Evolutionary conservation across 2,888 invertebrate species (phyloP), one percentile per base, ranked within the genome.

Genomic region (Phyllotreta striolata): DNA sequence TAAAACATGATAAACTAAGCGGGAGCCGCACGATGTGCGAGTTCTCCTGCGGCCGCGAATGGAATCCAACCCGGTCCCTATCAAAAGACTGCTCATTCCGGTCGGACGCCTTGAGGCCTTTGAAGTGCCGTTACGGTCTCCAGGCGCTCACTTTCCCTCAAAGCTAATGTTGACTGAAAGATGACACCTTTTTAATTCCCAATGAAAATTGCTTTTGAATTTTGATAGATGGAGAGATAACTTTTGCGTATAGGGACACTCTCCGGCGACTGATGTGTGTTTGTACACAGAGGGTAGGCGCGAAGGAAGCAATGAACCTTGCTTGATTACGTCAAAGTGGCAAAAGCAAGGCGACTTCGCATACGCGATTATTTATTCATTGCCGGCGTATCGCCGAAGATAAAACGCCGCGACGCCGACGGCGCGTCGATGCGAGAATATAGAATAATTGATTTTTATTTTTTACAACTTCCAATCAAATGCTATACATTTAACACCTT

Each of bases 131-230:
- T 58, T 43, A 76, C 69, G 73, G 75, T 65, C 65, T 65, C 65
- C 57, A 57, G 62, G 65, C 65, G 61, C 62, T 49, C 77, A 76
- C 74, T 72, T 73, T 58, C 66, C 62, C 66, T 77, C 77, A 78
- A 78, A 77, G 77, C 77, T 74, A 73, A 74, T 74, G 75, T 74
- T 74, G 77, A 73, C 77, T 76, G 78, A 78, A 78, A 79, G 78
- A 78, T 79, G 79, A 80, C 79, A 80, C 80, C 78, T 79, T 76
- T 79, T 78, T 79, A 79, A 80, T 79, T 80, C 78, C 78, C 79
- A 77, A 76, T 77, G 80, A 79, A 80, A 79, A 78, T 78, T 78
- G 75, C 76, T 79, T 79, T 78, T 74, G 77, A 79, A 78, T 77
- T 79, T 79, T 78, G 78, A 79, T 78, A 76, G 76, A 76, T 75